phyloP scores from a whole-genome alignment of 1,140 invertebrate species.

The Drosophila arizonae region DNA sequence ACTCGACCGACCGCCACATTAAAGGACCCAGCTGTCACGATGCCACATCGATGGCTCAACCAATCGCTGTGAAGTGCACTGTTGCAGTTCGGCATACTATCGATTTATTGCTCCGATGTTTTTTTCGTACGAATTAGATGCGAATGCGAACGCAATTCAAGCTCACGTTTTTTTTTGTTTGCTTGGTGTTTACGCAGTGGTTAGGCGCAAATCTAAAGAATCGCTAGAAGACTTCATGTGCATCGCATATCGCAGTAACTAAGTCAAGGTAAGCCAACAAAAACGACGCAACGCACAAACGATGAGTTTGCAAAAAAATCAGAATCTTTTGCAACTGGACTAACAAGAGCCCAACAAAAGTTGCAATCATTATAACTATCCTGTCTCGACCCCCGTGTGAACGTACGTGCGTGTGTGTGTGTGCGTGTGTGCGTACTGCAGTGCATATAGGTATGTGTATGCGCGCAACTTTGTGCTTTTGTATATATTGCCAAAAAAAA shows the following conservation, averaged over 20 bases:
- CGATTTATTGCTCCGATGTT: slow-evolving; percentile 22
- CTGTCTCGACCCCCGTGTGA: slow-evolving; percentile 12
- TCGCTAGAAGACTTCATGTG: slow-evolving; percentile 31
- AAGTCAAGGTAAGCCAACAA: slow-evolving; percentile 59
- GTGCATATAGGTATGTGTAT: slow-evolving; percentile 5
- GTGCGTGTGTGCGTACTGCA: slow-evolving; percentile 1
- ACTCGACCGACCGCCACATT: slow-evolving; percentile 8
- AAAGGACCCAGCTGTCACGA: too few relatives aligned
- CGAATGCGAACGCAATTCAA: slow-evolving; percentile 33
- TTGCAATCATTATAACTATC: slow-evolving; percentile 14
- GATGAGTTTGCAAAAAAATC: slow-evolving; percentile 38
- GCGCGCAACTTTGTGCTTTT: slow-evolving; percentile 9
- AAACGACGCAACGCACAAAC: neutral
- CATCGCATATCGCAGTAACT: slow-evolving; percentile 40
- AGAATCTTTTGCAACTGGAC: neutral
- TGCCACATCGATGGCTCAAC: neutral
- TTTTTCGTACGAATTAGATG: slow-evolving; percentile 15
- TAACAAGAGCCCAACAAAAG: slow-evolving; percentile 3
- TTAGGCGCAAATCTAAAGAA: slow-evolving; percentile 16
- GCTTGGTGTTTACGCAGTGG: slow-evolving; percentile 29
- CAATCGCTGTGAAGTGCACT: neutral
- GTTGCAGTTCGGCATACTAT: slow-evolving; percentile 12
- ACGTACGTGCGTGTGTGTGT: neutral
- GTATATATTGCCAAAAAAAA: slow-evolving; percentile 44
- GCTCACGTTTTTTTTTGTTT: slow-evolving; percentile 44